Evolutionary conservation across 2,888 invertebrate genomes (phyloP), one percentile per base, ranked within the genome.

Genomic region (Tribolium freemani): DNA sequence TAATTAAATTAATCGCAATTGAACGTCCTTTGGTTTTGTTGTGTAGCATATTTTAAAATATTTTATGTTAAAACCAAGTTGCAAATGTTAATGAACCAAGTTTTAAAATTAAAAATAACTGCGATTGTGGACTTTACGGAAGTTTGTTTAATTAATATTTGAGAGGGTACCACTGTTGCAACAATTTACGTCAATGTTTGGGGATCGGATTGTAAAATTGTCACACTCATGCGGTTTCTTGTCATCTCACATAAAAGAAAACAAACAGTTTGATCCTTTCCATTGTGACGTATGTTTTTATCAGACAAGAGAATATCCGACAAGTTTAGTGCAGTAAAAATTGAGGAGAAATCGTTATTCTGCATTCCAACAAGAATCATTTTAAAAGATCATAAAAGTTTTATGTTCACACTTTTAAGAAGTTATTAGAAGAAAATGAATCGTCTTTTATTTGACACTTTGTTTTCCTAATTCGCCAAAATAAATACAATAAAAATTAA

Each of bases 321-420:
- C 44, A 45, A n/a, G 13, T 51, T 51, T n/a, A 20, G 51, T 51
- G 51, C 51, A 51, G 38, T 20, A 16, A 51, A 51, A 51, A 20
- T 51, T 16, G 21, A 20, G 4, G 44, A 58, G 20, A 58, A 58
- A 45, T 16, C 20, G 58, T 45, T 38, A 56, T 56, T 30, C 31
- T 56, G 44, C 44, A 58, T 58, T 58, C 45, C 58, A 45, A n/a
- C 45, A 13, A 45, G 8, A 58, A 38, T 38, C 38, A 38, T 38
- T 38, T 38, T 38, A 38, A 38, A 38, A 3, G 38, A 38, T 38
- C 38, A 48, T 48, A 61, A 61, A 61, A 61, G 11, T 61, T 61
- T 61, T 61, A 61, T 61, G 60, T 61, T 61, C 60, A 48, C 60
- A 61, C 60, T 61, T 61, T 58, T 58, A 45, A 58, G 21, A 58